Evolutionary conservation across 2,888 invertebrate genomes (phyloP).

Genomic region (Schrankia costaestrigalis): DNA sequence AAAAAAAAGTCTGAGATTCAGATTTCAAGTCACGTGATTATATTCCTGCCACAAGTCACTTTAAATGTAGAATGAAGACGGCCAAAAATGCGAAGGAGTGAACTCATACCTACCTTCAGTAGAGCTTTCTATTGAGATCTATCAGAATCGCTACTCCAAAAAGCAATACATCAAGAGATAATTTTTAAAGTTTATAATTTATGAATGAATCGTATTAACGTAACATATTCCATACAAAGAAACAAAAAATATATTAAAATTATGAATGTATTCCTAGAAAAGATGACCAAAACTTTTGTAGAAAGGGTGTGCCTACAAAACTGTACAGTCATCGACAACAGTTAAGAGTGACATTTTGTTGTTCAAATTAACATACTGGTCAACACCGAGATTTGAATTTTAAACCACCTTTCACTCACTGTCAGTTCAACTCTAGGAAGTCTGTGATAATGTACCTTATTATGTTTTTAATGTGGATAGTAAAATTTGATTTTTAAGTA

Average conservation of each 20-base stretch:
- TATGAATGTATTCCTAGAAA: constrained; percentile 41
- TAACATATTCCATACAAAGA: constrained; percentile 14
- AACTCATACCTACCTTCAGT: not conserved
- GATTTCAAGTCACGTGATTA: no score
- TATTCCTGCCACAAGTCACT: no score
- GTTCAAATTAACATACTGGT: constrained; percentile 70
- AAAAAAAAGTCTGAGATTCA: no score
- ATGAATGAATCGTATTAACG: constrained; percentile 7
- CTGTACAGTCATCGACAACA: constrained; percentile 70
- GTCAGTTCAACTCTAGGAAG: constrained; percentile 21
- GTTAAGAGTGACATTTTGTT: constrained; percentile 64
- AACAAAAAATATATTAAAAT: constrained; percentile 17
- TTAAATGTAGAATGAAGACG: no score
- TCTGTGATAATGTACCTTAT: constrained; percentile 4
- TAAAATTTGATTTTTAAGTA: no score
- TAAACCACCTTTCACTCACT: constrained; percentile 55
- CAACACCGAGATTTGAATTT: constrained; percentile 62
- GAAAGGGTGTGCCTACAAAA: constrained; percentile 64
- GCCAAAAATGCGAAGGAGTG: not conserved
- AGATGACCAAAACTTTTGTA: constrained; percentile 57
- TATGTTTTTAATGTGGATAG: no score
- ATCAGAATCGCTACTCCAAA: no score
- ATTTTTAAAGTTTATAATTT: not conserved
- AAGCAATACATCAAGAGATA: not conserved
- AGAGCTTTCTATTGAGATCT: not conserved